Conservation (phyloP, 1,140 invertebrate genomes). For the Fopius arisanus region DNA sequence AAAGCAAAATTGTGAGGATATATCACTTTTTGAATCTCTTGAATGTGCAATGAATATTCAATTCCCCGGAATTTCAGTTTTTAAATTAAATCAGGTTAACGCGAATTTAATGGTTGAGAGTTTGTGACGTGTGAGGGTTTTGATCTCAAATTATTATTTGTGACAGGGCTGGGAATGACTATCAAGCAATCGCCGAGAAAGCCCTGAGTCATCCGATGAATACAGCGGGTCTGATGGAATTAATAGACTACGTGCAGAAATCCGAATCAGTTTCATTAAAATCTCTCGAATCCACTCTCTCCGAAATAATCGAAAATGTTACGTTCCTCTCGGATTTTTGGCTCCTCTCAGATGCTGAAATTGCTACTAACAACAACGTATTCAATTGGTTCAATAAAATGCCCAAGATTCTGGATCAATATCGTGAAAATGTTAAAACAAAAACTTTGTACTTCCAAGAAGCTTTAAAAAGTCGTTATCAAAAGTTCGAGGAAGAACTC, state of each 20-base stretch:
- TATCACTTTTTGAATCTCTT: no score
- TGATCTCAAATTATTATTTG: no score
- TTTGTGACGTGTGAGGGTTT: no score
- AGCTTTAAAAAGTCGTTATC: conserved; percentile 73
- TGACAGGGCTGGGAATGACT: conserved; percentile 84
- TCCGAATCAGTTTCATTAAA: conserved; percentile 75
- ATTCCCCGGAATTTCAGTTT: no score
- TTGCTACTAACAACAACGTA: conserved; percentile 81
- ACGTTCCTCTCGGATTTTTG: conserved; percentile 82
- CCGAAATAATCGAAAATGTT: conserved; percentile 72
- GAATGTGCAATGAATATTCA: no score
- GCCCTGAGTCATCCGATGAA: conserved; percentile 80
- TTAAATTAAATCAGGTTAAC: no score
- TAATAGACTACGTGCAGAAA: conserved; percentile 80
- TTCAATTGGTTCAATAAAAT: conserved; percentile 85
- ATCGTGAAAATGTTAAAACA: conserved; percentile 78
- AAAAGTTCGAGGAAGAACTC: conserved; percentile 82
- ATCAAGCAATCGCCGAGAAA: conserved; percentile 79
- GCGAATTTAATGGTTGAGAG: no score
- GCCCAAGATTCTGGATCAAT: conserved; percentile 82
- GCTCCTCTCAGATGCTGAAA: conserved; percentile 79
- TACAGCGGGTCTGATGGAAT: conserved; percentile 84
- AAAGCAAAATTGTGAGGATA: conserved; percentile 75
- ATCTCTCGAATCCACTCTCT: conserved; percentile 81
- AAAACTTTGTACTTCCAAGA: conserved; percentile 91